These are phyloP conservation scores for Rhadina sibilatrix DNA, from an alignment of 2,113 vertebrate genomes.

Conservation along the genomic window DNA sequence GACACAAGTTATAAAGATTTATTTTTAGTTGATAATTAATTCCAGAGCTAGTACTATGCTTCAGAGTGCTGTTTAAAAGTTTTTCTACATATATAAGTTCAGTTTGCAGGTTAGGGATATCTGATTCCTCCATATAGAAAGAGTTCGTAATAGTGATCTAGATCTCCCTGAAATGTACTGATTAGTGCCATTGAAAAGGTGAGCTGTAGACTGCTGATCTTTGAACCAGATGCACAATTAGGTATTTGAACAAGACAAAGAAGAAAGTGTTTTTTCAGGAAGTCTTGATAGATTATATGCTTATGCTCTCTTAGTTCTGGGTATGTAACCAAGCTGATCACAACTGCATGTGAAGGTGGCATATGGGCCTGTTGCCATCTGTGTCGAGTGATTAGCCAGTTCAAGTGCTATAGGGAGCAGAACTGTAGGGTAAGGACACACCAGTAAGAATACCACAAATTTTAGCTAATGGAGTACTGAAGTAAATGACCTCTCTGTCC, in stretches of 20 bases:
- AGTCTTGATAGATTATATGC: background rate
- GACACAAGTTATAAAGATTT: background rate
- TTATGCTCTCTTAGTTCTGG: background rate
- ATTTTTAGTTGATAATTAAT: background rate
- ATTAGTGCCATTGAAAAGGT: background rate
- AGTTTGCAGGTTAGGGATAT: background rate
- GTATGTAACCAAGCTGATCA: background rate
- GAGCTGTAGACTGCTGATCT: background rate
- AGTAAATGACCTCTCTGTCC: background rate
- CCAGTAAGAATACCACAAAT: background rate
- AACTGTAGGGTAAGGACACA: background rate
- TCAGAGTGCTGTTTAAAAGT: background rate
- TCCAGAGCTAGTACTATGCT: background rate
- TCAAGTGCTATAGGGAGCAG: rapidly evolving
- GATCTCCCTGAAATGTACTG: background rate
- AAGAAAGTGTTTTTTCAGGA: background rate
- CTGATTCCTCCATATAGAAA: background rate
- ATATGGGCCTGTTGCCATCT: rapidly evolving
- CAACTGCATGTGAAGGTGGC: rapidly evolving
- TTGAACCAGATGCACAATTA: background rate
- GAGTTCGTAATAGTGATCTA: background rate
- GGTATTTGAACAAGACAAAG: background rate
- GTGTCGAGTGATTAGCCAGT: rapidly evolving
- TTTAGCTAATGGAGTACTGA: background rate
- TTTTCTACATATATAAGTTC: background rate